phyloP scores from a whole-genome alignment of 2,888 invertebrate species.

The Allolobophora icterica region DNA sequence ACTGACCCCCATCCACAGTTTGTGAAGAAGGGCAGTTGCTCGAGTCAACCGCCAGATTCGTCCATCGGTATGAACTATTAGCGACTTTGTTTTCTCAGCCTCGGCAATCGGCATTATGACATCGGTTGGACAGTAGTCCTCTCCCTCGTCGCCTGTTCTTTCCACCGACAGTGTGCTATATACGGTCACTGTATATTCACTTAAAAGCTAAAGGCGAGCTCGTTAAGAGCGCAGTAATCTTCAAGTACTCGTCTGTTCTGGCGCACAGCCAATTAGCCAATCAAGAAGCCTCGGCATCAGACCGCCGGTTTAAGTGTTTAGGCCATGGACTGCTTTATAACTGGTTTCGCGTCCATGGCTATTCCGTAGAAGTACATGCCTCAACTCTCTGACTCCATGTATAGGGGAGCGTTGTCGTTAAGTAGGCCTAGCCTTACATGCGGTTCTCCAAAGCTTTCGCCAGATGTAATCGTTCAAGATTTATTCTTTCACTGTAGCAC shows the following conservation, averaged over 20 bases:
- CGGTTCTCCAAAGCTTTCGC: not conserved
- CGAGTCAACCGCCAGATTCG: too few relatives aligned
- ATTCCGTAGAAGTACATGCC: not conserved
- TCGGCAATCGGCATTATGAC: not conserved
- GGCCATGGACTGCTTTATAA: not conserved
- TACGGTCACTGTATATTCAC: not conserved
- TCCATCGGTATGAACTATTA: too few relatives aligned
- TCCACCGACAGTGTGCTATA: not conserved
- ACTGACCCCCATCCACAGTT: too few relatives aligned
- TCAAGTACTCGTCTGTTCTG: not conserved
- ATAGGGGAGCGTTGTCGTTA: not conserved
- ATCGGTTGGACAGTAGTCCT: too few relatives aligned
- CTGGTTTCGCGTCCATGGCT: not conserved
- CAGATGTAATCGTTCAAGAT: conserved; percentile 11
- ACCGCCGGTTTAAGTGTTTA: not conserved
- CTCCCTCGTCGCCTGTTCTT: not conserved
- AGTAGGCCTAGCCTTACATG: conserved; percentile 17
- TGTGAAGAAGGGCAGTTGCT: too few relatives aligned
- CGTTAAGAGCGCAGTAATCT: not conserved
- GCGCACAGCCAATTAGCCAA: not conserved
- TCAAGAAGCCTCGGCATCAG: not conserved
- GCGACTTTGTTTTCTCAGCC: not conserved
- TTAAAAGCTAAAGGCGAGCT: not conserved
- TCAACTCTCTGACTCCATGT: not conserved
- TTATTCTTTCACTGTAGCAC: not conserved